Base-by-base conservation (phyloP, 1,140 invertebrate genomes). In the Aphaenogaster floridana region DNA sequence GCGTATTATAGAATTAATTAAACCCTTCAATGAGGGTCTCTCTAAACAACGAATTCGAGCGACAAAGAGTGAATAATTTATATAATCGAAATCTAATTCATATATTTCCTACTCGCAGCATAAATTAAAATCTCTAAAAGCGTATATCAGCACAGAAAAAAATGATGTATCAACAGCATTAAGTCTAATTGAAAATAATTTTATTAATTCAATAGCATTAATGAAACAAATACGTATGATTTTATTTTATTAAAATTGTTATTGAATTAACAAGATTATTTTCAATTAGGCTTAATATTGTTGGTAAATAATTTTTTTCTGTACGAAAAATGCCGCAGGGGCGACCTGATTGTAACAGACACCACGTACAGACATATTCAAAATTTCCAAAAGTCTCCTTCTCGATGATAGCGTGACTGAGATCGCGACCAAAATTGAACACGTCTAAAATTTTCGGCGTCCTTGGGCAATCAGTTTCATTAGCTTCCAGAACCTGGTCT, bases 331-430 rank as follows among this genome's bases (percentile, higher is more conserved):
- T 48, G 15, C 6, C 17, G 17, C 64, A 15, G 17, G 15, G 15
- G 6, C 9, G 11, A 21, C 34, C 34, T 1, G 13, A 11, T 63
- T 34, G 11, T 15, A 34, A 21, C 28, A 3, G 2, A 72, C 28
- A 28, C 28, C 28, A 28, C 28, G 28, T 28, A 28, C 28, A 28
- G 28, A 17, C 2, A 42, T 8, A 21, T 42, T 36, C 5, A 13
- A 74, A 57, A 21, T 52, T 39, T 74, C 17, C 71, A 63, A 42
- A 61, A 45, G 42, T 78, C 57, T n/a, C 42, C 48, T 78, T 15
- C 21, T 28, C 15, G 34, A 59, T 63, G 34, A 76, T 63, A 9
- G 39, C 39, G 21, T 45, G 15, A 50, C 13, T 9, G 13, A 72
- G 21, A 76, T 77, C 21, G 36, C 36, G n/a, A 28, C 28, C 28